Percentiles rank a stretch among this genome's conserved stretches.
phyloP scores from a whole-genome alignment of 30 jellyfish, hydroid and myxozoan genomes.

The Chironex yamaguchii region DNA sequence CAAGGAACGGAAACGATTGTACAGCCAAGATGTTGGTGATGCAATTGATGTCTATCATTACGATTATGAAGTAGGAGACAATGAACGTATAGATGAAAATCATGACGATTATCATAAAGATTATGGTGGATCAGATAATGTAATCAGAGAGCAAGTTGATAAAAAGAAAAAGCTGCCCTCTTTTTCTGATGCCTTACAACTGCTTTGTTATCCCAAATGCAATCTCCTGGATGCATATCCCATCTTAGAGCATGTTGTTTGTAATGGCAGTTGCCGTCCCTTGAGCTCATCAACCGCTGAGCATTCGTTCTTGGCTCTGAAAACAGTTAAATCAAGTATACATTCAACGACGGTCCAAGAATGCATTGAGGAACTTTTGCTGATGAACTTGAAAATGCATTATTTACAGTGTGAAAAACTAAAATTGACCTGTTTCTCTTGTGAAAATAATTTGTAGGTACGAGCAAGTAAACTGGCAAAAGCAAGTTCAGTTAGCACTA shows the following conservation, averaged over 20 bases:
- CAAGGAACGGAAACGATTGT: background rate
- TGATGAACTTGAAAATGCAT: constrained; percentile 24
- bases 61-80: background rate
- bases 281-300: constrained; percentile 24
- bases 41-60: constrained; percentile 12
- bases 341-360: constrained; percentile 42
- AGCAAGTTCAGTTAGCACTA: too few relatives aligned
- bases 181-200: constrained; percentile 10
- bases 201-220: constrained; percentile 4
- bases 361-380: constrained; percentile 13
- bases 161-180: constrained; percentile 10
- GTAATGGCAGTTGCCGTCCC: constrained; percentile 10
- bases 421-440: too few relatives aligned
- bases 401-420: too few relatives aligned
- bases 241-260: background rate
- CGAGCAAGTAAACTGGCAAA: too few relatives aligned
- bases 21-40: background rate
- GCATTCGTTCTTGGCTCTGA: constrained; percentile 4
- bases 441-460: too few relatives aligned
- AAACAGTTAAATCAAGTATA: constrained; percentile 4
- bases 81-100: background rate
- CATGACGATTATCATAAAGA: background rate
- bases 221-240: constrained; percentile 49
- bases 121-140: background rate
- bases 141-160: background rate